phyloP scores from a whole-genome alignment of 2,113 vertebrate genomes.

The Clarias gariepinus region DNA sequence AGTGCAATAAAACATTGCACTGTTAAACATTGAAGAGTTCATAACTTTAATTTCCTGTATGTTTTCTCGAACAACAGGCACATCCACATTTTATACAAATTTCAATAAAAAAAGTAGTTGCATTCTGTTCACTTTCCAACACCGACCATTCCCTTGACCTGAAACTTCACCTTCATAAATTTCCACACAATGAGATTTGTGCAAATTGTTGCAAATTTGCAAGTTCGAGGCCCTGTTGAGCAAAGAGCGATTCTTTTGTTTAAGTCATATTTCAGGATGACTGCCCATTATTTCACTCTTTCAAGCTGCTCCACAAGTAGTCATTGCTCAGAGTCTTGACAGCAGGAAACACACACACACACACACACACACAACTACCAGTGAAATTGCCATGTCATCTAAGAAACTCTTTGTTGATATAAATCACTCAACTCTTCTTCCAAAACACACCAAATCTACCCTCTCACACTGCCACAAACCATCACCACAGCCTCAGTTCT shows the following conservation, averaged over 20 bases:
- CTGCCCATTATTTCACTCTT: neutral
- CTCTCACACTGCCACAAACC: slow-evolving; percentile 55
- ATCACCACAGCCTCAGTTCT: slow-evolving; percentile 43
- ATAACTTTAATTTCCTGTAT: neutral
- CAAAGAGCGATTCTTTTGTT: neutral
- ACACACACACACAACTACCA: slow-evolving; percentile 51
- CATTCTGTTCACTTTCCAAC: neutral
- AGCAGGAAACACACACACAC: slow-evolving; percentile 15
- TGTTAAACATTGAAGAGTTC: neutral
- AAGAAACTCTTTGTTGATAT: slow-evolving; percentile 72
- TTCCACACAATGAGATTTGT: neutral
- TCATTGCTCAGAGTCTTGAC: neutral
- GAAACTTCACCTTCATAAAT: neutral
- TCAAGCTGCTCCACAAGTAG: neutral
- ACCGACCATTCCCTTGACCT: neutral
- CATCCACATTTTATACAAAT: neutral
- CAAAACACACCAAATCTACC: slow-evolving; percentile 64
- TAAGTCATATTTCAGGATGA: neutral
- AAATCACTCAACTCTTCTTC: slow-evolving; percentile 67
- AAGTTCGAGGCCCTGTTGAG: neutral
- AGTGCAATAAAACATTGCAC: neutral
- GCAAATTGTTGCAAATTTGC: neutral
- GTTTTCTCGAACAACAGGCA: neutral
- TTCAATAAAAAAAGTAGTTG: neutral
- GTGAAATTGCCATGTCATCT: slow-evolving; percentile 13